Conservation (phyloP, 2,888 invertebrate species). For the Anoncus sp. region DNA sequence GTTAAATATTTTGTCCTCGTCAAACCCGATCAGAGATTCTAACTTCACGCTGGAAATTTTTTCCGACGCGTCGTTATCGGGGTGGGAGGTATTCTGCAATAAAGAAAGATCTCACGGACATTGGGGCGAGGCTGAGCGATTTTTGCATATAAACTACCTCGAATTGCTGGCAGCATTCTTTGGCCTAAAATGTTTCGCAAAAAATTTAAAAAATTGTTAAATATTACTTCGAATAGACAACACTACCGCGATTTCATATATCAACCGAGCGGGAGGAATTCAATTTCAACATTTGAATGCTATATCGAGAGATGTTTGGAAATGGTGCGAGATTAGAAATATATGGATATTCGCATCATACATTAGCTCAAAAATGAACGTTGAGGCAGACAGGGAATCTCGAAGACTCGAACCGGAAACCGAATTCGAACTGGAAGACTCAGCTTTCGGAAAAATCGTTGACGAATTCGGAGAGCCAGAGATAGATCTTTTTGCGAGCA, state of each 20-base stretch:
- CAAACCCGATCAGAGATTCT: slow-evolving; percentile 16
- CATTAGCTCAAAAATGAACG: slow-evolving; percentile 44
- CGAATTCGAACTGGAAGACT: slow-evolving; percentile 29
- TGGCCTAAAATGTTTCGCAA: slow-evolving; percentile 50
- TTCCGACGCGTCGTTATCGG: slow-evolving; percentile 38
- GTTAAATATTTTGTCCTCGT: too few relatives aligned
- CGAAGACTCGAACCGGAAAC: slow-evolving; percentile 46
- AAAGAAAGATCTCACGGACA: slow-evolving; percentile 32
- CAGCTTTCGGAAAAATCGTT: slow-evolving; percentile 23
- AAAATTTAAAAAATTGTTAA: slow-evolving; percentile 31
- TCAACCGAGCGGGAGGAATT: slow-evolving; percentile 45
- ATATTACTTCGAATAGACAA: slow-evolving; percentile 43
- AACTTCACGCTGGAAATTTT: slow-evolving; percentile 34
- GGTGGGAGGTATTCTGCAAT: slow-evolving; percentile 31
- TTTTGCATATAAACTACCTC: too few relatives aligned
- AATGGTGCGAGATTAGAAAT: slow-evolving; percentile 56
- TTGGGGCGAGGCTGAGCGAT: slow-evolving; percentile 10
- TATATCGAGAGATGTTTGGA: slow-evolving; percentile 64
- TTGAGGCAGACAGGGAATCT: slow-evolving; percentile 43
- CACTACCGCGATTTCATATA: too few relatives aligned
- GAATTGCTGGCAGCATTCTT: slow-evolving; percentile 47
- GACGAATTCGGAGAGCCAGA: slow-evolving; percentile 27
- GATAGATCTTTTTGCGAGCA: slow-evolving; percentile 36
- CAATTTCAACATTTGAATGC: slow-evolving; percentile 61
- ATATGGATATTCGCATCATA: too few relatives aligned